Percentiles rank a stretch among this genome's conserved stretches.
These are phyloP conservation scores for Patagioenas fasciata DNA, from an alignment of 2,113 vertebrate species.

Conservation along the genomic window DNA sequence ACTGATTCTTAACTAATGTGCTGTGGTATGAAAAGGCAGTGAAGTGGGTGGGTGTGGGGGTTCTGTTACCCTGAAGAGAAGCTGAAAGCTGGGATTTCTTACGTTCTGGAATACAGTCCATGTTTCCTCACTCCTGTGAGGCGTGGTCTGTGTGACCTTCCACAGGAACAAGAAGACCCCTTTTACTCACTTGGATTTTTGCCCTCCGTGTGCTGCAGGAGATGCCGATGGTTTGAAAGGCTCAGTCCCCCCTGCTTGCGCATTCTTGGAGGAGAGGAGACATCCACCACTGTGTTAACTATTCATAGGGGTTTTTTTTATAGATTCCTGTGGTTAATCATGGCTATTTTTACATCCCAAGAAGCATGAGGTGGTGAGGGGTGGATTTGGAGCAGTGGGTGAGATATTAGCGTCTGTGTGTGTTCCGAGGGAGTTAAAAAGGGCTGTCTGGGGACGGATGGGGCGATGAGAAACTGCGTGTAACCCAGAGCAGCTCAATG, in stretches of 20 bases:
- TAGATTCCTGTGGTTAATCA: neutral
- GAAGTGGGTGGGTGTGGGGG: accelerated
- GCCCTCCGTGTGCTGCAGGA: neutral
- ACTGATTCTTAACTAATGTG: accelerated
- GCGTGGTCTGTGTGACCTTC: neutral
- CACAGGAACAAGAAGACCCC: neutral
- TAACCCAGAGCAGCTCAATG: neutral
- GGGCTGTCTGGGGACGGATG: neutral
- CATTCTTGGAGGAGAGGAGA: neutral
- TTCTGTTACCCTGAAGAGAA: neutral
- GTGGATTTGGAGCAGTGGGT: neutral
- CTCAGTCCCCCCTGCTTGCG: neutral
- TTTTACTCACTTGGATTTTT: neutral
- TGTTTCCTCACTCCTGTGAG: accelerated
- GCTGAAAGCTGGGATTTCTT: neutral
- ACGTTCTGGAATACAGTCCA: accelerated
- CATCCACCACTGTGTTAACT: neutral
- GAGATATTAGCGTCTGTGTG: neutral
- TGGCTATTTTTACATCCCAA: neutral
- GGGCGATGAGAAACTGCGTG: neutral
- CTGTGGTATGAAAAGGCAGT: neutral
- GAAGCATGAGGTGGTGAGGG: accelerated
- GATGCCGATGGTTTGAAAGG: neutral
- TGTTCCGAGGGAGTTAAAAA: neutral
- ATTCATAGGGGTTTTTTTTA: neutral